Evolutionary conservation across 1,140 invertebrate species (phyloP).

Genomic region (Conus ventricosus): DNA sequence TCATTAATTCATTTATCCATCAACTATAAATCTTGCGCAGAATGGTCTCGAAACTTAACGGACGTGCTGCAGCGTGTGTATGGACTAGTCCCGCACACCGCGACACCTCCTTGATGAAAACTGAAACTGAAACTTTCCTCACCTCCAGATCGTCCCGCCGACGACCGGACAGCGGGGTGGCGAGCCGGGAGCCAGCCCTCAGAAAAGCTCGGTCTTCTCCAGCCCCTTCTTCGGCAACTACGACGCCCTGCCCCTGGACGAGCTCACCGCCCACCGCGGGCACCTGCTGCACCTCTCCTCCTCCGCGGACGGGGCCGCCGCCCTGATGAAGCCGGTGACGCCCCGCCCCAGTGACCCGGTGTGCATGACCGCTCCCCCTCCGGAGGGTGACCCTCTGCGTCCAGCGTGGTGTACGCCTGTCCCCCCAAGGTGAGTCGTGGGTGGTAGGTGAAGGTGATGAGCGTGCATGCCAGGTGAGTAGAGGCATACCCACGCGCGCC

Average conservation of each 20-base stretch:
- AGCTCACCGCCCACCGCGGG: background rate
- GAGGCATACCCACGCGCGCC: too few relatives aligned
- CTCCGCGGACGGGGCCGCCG: conserved; percentile 48
- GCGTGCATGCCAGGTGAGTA: too few relatives aligned
- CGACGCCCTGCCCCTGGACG: conserved; percentile 15
- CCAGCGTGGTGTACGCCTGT: conserved; percentile 17
- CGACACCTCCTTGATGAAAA: too few relatives aligned
- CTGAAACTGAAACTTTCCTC: too few relatives aligned
- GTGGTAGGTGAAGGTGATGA: too few relatives aligned
- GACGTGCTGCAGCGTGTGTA: too few relatives aligned
- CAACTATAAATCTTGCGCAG: too few relatives aligned
- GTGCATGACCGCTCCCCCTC: conserved; percentile 39
- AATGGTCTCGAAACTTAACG: too few relatives aligned
- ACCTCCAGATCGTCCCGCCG: conserved; percentile 31
- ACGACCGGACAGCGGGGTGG: conserved; percentile 59
- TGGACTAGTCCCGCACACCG: too few relatives aligned
- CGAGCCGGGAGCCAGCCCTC: conserved; percentile 46
- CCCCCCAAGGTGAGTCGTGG: background rate
- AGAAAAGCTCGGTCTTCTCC: conserved; percentile 54
- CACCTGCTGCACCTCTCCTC: background rate
- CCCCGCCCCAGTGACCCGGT: conserved; percentile 63
- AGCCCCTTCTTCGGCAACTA: conserved; percentile 45
- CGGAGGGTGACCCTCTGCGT: background rate
- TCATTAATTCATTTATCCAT: too few relatives aligned
- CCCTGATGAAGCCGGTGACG: conserved; percentile 53